Evolutionary conservation across 2,888 invertebrate genomes (phyloP).

Genomic region (Phortica magna): DNA sequence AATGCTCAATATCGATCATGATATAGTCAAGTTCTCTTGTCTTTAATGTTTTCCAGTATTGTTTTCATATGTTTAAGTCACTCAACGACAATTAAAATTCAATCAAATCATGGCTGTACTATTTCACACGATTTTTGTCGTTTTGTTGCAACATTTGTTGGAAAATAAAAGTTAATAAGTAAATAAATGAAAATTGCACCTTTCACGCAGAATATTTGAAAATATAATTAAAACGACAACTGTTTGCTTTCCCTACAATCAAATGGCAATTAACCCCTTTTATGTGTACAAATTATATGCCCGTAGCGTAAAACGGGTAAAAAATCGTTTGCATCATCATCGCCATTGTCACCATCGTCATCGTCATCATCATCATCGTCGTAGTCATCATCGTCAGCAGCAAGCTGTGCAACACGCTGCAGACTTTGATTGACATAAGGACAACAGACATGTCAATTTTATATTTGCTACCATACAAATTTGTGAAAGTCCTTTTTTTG

Average conservation of each 20-base stretch:
- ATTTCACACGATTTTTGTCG: not conserved
- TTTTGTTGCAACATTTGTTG: not conserved
- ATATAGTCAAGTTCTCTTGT: no score
- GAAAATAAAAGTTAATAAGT: not conserved
- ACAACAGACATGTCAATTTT: slow-evolving; percentile 22
- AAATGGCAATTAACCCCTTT: slow-evolving; percentile 61
- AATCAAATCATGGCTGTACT: not conserved
- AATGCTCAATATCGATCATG: no score
- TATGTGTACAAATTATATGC: slow-evolving; percentile 25
- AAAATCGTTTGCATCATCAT: slow-evolving; percentile 17
- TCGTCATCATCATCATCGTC: not conserved
- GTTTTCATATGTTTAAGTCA: not conserved
- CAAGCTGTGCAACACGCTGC: slow-evolving; percentile 3
- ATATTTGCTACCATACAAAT: slow-evolving; percentile 1
- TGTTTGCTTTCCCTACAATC: slow-evolving; percentile 57
- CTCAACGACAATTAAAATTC: slow-evolving; percentile 16
- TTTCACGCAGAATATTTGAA: slow-evolving; percentile 24
- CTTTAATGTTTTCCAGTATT: no score
- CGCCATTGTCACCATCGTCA: not conserved
- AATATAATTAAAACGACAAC: slow-evolving; percentile 51
- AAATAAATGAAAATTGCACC: not conserved
- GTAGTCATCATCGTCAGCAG: not conserved
- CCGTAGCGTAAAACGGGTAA: not conserved
- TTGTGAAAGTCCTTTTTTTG: not conserved
- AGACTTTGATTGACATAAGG: slow-evolving; percentile 29